Conservation (phyloP, 2,888 invertebrate species). For the Eristalis tenax region DNA sequence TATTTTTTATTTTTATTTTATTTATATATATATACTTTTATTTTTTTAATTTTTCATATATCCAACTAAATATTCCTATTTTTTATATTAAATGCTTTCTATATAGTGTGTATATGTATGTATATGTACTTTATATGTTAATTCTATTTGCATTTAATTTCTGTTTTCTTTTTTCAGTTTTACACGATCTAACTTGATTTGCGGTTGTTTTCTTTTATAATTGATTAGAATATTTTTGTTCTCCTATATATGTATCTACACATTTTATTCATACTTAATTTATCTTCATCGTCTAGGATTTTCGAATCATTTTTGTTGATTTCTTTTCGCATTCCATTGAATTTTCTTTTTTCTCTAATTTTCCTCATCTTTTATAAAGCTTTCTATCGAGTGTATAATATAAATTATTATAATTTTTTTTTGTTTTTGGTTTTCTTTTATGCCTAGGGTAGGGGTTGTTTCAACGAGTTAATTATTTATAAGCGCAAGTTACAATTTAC, state of each 20-base stretch:
- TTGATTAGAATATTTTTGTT: slow-evolving; percentile 62
- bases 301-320: slow-evolving; percentile 11
- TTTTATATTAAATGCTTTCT: slow-evolving; percentile 13
- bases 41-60: slow-evolving; percentile 23
- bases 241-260: slow-evolving; percentile 51
- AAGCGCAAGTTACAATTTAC: slow-evolving; percentile 65
- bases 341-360: slow-evolving; percentile 22
- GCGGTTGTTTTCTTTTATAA: slow-evolving; percentile 4
- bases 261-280: slow-evolving; percentile 15
- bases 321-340: slow-evolving; percentile 24
- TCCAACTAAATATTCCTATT: slow-evolving; percentile 43
- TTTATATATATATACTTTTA: slow-evolving; percentile 2
- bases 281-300: slow-evolving; percentile 64
- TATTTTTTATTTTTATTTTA: slow-evolving; percentile 21
- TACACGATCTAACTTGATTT: slow-evolving; percentile 2
- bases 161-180: slow-evolving; percentile 6
- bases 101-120: slow-evolving; percentile 41
- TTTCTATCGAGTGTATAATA: slow-evolving; percentile 69
- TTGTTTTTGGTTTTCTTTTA: slow-evolving; percentile 6
- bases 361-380: slow-evolving; percentile 52
- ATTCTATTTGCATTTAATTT: slow-evolving; percentile 17
- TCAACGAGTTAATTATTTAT: slow-evolving; percentile 32
- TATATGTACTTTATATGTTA: slow-evolving; percentile 53
- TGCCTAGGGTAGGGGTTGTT: slow-evolving; percentile 12
- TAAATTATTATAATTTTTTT: slow-evolving; percentile 31